phyloP scores from a whole-genome alignment of 2,113 vertebrate genomes.

The Bostrychus sinensis region DNA sequence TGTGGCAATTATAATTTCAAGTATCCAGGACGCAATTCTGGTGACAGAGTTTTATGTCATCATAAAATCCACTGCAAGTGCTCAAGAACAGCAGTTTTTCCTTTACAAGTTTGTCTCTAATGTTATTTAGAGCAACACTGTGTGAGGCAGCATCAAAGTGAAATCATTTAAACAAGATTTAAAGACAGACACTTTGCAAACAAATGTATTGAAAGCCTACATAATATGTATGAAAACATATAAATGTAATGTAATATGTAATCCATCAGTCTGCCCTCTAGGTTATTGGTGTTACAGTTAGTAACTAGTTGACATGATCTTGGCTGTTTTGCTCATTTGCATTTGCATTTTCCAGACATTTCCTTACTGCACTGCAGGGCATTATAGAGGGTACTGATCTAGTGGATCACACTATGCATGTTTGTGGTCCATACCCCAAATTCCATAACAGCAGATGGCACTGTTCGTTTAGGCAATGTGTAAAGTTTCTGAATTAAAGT shows the following conservation, averaged over 20 bases:
- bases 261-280: background rate
- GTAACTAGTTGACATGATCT: slow-evolving; percentile 9
- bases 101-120: no score
- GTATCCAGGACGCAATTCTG: slow-evolving; percentile 41
- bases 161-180: no score
- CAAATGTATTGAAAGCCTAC: background rate
- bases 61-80: no score
- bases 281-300: background rate
- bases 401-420: background rate
- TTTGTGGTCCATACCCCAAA: slow-evolving; percentile 4
- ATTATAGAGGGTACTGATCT: slow-evolving; percentile 35
- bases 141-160: no score
- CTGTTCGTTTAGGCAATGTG: slow-evolving; percentile 47
- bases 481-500: background rate
- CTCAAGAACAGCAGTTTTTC: no score
- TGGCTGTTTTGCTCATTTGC: no score
- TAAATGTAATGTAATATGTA: no score
- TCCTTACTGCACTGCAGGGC: slow-evolving; percentile 56
- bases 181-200: background rate
- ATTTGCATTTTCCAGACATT: no score
- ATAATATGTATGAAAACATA: no score
- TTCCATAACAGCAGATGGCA: slow-evolving; percentile 69
- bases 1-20: slow-evolving; percentile 43
- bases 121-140: no score
- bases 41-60: no score